These are phyloP conservation scores for Myodes glareolus DNA, from an alignment of 2,113 vertebrate genomes.

Conservation along the genomic window DNA sequence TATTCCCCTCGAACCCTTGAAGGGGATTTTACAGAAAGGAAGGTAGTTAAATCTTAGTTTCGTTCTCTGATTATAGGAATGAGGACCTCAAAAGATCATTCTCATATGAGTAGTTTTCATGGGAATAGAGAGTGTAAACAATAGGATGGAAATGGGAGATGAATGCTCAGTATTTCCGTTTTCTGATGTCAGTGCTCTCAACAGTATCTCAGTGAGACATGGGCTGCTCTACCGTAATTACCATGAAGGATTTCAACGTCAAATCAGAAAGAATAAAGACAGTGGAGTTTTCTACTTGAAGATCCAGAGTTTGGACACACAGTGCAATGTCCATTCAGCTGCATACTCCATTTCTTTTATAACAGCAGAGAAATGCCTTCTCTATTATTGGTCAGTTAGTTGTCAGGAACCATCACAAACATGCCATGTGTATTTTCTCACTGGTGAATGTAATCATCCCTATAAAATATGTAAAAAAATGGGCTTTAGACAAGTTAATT, in stretches of 20 bases:
- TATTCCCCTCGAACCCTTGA: not conserved
- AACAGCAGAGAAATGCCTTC: not conserved
- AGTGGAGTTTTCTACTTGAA: not conserved
- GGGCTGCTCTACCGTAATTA: not conserved
- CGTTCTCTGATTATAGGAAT: not conserved
- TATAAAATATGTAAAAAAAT: not conserved
- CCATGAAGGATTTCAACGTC: not conserved
- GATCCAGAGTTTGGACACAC: not conserved
- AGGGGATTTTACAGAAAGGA: not conserved
- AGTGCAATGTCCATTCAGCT: not conserved
- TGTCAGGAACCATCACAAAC: not conserved
- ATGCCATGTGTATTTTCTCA: not conserved
- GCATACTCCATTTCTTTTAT: not conserved
- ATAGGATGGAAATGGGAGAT: not conserved
- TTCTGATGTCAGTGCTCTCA: not conserved
- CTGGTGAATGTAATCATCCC: not conserved
- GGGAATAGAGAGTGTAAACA: not conserved
- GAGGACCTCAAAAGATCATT: not conserved
- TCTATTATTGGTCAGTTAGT: not conserved
- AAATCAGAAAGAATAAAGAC: not conserved
- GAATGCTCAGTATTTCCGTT: not conserved
- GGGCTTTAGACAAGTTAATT: not conserved
- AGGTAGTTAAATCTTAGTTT: not conserved
- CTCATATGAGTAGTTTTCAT: not conserved
- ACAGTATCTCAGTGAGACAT: slow-evolving; percentile 2